Percentiles rank a stretch among this genome's conserved stretches.
Conservation (phyloP, 2,113 vertebrate species). For the Eclectus roratus region DNA sequence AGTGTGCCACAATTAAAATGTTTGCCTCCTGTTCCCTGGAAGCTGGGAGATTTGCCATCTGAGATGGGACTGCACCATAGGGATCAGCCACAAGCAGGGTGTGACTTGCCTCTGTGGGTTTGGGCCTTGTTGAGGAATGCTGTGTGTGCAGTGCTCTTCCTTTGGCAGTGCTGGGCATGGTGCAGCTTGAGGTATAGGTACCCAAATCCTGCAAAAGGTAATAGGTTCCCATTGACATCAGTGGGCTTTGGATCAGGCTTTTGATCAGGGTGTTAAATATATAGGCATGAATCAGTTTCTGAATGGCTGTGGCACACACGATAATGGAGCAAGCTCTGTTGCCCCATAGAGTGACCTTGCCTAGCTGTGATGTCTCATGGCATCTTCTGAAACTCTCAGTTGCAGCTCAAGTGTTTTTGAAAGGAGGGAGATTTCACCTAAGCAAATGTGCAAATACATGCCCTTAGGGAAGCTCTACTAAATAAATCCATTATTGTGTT, state of each 20-base stretch:
- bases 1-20: not conserved
- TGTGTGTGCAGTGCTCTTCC: not conserved
- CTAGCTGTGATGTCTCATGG: rapidly evolving
- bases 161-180: not conserved
- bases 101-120: not conserved
- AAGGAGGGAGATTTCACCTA: not conserved
- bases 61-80: not conserved
- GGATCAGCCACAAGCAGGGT: not conserved
- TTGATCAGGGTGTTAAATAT: not conserved
- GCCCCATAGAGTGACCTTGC: not conserved
- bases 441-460: not conserved
- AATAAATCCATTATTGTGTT: not conserved
- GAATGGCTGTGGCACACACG: rapidly evolving
- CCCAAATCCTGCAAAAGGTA: not conserved
- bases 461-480: not conserved
- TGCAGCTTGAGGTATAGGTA: rapidly evolving
- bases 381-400: not conserved
- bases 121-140: not conserved
- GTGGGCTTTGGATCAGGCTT: not conserved
- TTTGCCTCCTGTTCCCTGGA: not conserved
- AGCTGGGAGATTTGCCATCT: not conserved
- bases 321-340: not conserved
- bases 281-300: not conserved
- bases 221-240: not conserved
- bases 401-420: not conserved